Base-by-base conservation (phyloP, 2,797 vertebrate genomes). In the Enteromius viviparus region DNA sequence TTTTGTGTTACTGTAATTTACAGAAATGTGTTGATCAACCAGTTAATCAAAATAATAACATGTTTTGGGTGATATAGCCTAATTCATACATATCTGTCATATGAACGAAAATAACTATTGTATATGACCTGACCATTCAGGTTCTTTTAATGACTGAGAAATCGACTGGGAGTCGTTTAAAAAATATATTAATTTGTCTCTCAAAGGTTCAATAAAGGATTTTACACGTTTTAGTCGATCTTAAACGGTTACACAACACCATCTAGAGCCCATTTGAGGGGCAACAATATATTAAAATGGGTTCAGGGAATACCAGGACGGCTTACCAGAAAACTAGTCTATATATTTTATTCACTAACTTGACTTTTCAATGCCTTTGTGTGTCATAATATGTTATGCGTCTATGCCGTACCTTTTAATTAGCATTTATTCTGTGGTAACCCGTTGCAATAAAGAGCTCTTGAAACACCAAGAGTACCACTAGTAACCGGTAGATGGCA, bases 241-340 rank as follows among this genome's bases (percentile, higher is more conserved):
- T 0, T 55, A 26, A 40, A n/a, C 6, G 47, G 71, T 32, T 42
- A 32, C 42, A 82, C 47, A 53, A 15, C 71, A 26, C 71, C 72
- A 34, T 32, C 80, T 82, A 66, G 60, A 68, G 80, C 26, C 26
- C 26, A 32, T 76, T n/a, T 40, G 4, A 55, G 34, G 21, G 34
- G 7, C 34, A 58, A 34, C 5, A 58, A 3, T 29, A 65, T 34
- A 15, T 23, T 17, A 51, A 49, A 37, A 72, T 32, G 3, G 4
- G 40, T 34, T 49, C 6, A 23, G 2, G 1, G 4, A 11, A 12
- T 6, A 9, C 9, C 11, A 3, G 17, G n/a, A 26, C 34, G 26
- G 2, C 4, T 62, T 14, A 15, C 19, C 2, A 62, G 10, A 17
- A 19, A 21, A 29, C 37, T 32, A 2, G 0, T 58, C 53, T n/a